Evolutionary conservation across 1,140 invertebrate species (phyloP), one percentile per base, ranked within the genome.

Genomic region (Ips typographus): DNA sequence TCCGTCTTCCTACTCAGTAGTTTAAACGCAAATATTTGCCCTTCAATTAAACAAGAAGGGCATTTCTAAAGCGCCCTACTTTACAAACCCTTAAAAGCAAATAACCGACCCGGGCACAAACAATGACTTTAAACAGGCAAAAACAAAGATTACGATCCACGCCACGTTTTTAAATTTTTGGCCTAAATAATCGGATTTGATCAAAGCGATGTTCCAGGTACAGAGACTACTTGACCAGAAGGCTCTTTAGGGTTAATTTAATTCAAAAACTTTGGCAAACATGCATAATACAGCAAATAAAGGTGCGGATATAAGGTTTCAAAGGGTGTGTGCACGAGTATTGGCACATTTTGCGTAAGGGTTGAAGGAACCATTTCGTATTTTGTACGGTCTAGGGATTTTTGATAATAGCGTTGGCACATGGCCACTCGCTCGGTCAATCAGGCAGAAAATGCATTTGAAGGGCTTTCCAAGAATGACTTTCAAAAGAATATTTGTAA

Each of bases 341-440:
- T 68, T 58, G 55, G 44, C 58, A 62, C 53, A 53, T 68, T 58
- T 68, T 68, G 55, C 63, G 66, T 58, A 68, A 68, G 53, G 44
- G 55, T 68, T 68, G 43, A 37, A 22, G 52, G 40, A 68, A 53
- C 37, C 52, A 55, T 60, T 59, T 68, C 8, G 56, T 36, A 58
- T 2, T 41, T 38, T 53, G 52, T 40, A 68, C 58, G 66, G 53
- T 58, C 60, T 62, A 62, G 60, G 40, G 47, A 40, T 44, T 62
- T 62, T 49, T 51, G 37, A 62, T 36, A 62, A 62, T 62, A 8
- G 22, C 38, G n/a, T 40, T 44, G 58, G 58, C 40, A 60, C 42
- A 60, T 60, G 60, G 60, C n/a, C 60, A 51, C 47, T 62, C 60
- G 60, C 8, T 37, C 37, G 38, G 8, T 38, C 2, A 62, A 40